Base-by-base conservation (phyloP, 2,888 invertebrate species). In the Rhingia campestris region DNA sequence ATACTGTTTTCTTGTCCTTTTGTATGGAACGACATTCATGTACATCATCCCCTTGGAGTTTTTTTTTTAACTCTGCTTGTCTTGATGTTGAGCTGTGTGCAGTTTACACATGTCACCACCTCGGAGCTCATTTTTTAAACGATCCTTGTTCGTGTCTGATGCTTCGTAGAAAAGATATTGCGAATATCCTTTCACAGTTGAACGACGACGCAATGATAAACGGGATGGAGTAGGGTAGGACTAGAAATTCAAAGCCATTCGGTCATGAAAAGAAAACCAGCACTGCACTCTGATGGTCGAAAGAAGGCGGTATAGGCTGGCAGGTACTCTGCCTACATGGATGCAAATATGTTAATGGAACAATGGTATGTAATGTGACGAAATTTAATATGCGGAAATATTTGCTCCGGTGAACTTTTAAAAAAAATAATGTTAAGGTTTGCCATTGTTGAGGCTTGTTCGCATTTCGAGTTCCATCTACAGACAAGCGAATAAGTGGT, bases 361-460 rank as follows among this genome's bases (percentile, higher is more conserved):
- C 64, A 79, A 64, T 79, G 70, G 58, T 9, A 22, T 41, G 14
- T 64, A 58, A 79, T 51, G 77, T 56, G 77, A 43, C 77, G 43
- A 79, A 72, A 79, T 64, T 69, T 67, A 53, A 70, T 51, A 59
- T 37, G 56, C 56, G 67, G 43, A 69, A 58, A 43, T 56, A 58
- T 74, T 53, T 64, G 63, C 74, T 58, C 33, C 12, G 63, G 33
- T 81, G 58, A 70, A 63, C 51, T 58, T 58, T 63, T 5, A 49
- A 37, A 75, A 64, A 75, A n/a, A 30, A 54, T 10, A 30, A 54
- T 10, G 43, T 69, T 45, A n/a, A 49, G 41, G 41, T 64, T 51
- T 12, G 22, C 64, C 14, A 37, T 67, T 67, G 35, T 37, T 4
- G n/a, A 32, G 30, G 45, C 35, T 64, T 64, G 32, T 64, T 30